A percentile compares a stretch with the other conserved stretches of the same genome.
These are phyloP conservation scores for Danio aesculapii DNA, from an alignment of 2,797 vertebrate genomes.

Conservation along the genomic window DNA sequence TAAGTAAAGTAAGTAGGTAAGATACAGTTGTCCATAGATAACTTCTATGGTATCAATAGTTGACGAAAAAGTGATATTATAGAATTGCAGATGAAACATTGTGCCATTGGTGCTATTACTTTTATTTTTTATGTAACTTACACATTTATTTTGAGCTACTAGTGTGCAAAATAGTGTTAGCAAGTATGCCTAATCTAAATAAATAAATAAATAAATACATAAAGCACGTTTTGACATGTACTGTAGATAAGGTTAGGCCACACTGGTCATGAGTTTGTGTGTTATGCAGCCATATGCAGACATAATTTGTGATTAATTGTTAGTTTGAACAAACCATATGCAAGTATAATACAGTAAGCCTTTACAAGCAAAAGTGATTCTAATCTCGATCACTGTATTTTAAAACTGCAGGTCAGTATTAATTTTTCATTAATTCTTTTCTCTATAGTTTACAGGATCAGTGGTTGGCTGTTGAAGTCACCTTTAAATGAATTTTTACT, in stretches of 20 bases:
- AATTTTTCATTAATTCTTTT: background rate
- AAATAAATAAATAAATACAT: too few relatives aligned
- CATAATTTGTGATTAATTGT: background rate
- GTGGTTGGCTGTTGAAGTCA: slow-evolving; percentile 62
- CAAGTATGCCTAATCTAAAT: too few relatives aligned
- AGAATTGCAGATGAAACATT: background rate
- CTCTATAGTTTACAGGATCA: slow-evolving; percentile 30
- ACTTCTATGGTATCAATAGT: background rate
- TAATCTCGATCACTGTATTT: slow-evolving; percentile 52
- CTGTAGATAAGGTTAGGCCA: background rate
- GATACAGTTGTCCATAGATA: background rate
- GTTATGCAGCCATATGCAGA: background rate
- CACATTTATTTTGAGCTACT: too few relatives aligned
- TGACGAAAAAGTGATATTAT: background rate
- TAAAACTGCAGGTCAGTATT: slow-evolving; percentile 57
- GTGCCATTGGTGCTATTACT: background rate
- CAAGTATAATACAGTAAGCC: slow-evolving; percentile 9
- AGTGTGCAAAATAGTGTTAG: too few relatives aligned
- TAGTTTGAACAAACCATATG: background rate
- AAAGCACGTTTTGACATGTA: too few relatives aligned
- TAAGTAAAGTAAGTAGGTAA: background rate
- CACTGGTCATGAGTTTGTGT: background rate
- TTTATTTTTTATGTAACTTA: too few relatives aligned
- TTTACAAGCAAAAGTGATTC: slow-evolving; percentile 48
- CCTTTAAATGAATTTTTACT: slow-evolving; percentile 68